phyloP scores from a whole-genome alignment of 1,140 invertebrate species.

The Amphibalanus amphitrite region DNA sequence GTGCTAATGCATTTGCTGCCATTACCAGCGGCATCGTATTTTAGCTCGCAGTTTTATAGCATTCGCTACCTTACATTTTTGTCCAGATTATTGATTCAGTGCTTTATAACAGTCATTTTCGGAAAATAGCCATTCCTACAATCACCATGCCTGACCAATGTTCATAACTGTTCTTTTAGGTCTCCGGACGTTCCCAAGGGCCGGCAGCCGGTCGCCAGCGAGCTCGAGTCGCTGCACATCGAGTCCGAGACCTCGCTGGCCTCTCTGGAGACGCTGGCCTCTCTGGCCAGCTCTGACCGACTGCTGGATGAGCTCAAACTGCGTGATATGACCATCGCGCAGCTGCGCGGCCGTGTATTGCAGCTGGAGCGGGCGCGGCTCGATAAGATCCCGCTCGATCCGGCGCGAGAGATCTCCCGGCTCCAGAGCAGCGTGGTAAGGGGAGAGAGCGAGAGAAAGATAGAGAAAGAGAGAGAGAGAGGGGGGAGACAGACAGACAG shows the following conservation, averaged over 20 bases:
- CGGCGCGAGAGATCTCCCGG: conserved; percentile 21
- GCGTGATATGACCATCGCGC: conserved; percentile 21
- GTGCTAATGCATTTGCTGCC: no score
- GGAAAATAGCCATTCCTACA: no score
- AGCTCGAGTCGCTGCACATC: conserved; percentile 17
- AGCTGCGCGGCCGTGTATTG: conserved; percentile 20
- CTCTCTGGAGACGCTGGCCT: conserved; percentile 17
- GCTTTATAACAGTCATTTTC: no score
- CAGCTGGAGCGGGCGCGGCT: conserved; percentile 23
- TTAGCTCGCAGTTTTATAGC: no score
- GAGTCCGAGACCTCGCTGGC: conserved; percentile 15
- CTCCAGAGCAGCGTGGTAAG: conserved; percentile 21
- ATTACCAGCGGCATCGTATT: no score
- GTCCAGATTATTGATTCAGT: no score
- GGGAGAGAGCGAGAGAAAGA: no score
- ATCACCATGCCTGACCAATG: no score
- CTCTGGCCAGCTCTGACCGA: conserved; percentile 15
- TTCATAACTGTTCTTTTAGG: background rate
- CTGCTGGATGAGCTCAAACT: conserved; percentile 19
- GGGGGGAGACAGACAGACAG: no score
- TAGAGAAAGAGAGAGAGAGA: no score
- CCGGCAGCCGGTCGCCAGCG: conserved; percentile 16
- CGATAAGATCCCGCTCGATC: conserved; percentile 23
- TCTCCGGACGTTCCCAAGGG: background rate
- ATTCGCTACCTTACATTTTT: no score